Percentiles rank a stretch among this genome's conserved stretches.
Evolutionary conservation across 2,888 invertebrate genomes (phyloP).

Genomic region (Drosophila algonquin): DNA sequence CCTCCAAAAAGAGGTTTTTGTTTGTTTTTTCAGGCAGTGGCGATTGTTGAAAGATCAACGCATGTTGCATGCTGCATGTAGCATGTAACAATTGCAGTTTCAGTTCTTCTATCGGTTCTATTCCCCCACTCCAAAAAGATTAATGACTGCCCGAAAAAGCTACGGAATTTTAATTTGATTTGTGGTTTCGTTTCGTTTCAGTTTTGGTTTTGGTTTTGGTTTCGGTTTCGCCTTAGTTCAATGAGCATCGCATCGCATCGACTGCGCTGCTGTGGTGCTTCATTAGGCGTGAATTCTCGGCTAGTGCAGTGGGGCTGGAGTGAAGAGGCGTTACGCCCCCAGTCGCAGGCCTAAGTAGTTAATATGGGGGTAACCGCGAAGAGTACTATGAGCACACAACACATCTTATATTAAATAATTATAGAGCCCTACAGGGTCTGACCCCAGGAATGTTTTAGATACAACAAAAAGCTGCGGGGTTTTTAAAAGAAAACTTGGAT

Average conservation of each 20-base stretch:
- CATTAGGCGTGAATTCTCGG: conserved; percentile 66
- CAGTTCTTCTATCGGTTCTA: conserved; percentile 44
- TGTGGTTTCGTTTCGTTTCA: conserved; percentile 64
- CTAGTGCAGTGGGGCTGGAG: no score
- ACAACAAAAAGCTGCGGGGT: conserved; percentile 7
- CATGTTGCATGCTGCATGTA: neutral
- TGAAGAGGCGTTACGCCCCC: conserved; percentile 58
- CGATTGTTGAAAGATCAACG: conserved; percentile 39
- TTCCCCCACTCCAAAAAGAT: conserved; percentile 42
- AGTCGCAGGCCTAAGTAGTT: conserved; percentile 55
- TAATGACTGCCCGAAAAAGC: conserved; percentile 31
- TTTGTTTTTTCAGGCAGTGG: conserved; percentile 13
- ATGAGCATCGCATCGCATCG: conserved; percentile 48
- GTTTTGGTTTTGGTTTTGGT: neutral
- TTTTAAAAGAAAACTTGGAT: conserved; percentile 6
- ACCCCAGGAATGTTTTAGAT: conserved; percentile 25
- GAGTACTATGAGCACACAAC: neutral
- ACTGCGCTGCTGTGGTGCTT: conserved; percentile 38
- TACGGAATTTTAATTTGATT: conserved; percentile 74
- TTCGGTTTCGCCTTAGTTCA: conserved; percentile 42
- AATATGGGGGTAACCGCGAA: conserved; percentile 53
- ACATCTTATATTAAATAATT: conserved; percentile 54
- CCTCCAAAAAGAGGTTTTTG: conserved; percentile 39
- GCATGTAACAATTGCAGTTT: conserved; percentile 31
- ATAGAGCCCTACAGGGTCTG: conserved; percentile 26